Percentiles rank a stretch among this genome's conserved stretches.
Evolutionary conservation across 2,888 invertebrate species (phyloP).

Genomic region (Dexiosoma caninum): DNA sequence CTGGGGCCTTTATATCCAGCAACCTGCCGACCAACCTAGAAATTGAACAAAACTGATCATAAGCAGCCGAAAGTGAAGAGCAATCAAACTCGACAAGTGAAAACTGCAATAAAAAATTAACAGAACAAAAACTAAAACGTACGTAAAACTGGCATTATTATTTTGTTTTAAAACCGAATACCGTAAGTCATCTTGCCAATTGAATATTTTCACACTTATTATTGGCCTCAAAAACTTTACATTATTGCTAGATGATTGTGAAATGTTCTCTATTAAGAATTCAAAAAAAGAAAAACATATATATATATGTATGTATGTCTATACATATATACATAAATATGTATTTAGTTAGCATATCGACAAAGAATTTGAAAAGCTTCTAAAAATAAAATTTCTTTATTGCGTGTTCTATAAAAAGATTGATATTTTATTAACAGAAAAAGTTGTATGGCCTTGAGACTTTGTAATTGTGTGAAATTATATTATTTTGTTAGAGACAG

Average conservation of each 20-base stretch:
- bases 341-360: neutral
- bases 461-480: neutral
- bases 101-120: no score
- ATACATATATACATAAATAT: no score
- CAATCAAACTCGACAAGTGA: no score
- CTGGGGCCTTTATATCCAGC: no score
- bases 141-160: no score
- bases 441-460: neutral
- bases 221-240: neutral
- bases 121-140: no score
- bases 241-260: neutral
- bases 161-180: no score
- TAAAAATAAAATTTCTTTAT: neutral
- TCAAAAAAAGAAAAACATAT: neutral
- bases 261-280: neutral
- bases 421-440: conserved; percentile 1
- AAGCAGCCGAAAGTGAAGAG: no score
- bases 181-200: neutral
- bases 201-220: neutral
- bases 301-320: no score
- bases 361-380: neutral
- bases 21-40: no score
- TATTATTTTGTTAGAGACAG: neutral
- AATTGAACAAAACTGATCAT: no score
- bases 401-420: conserved; percentile 5